Percentiles rank a stretch among this genome's conserved stretches.
These are phyloP conservation scores for Caenorhabditis sinica DNA, from an alignment of 2,888 invertebrate species.

Conservation along the genomic window DNA sequence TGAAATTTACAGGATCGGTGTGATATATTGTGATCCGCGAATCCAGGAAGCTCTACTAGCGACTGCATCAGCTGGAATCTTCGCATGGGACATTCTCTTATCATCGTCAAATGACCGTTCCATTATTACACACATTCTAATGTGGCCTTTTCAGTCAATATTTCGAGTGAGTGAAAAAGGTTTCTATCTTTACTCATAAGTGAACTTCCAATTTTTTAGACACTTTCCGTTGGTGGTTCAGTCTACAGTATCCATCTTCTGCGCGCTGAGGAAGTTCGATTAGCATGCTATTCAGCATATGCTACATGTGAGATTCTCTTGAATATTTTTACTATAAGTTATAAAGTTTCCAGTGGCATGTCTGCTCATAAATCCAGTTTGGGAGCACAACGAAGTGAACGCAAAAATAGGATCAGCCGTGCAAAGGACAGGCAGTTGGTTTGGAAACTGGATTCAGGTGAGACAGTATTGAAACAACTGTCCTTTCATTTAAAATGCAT, in stretches of 20 bases:
- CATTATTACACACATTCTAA: constrained; percentile 75
- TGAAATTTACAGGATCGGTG: constrained; percentile 67
- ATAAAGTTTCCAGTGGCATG: constrained; percentile 66
- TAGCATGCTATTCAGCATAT: constrained; percentile 74
- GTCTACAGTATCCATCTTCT: constrained; percentile 67
- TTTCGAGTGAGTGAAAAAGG: constrained; percentile 74
- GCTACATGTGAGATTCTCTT: constrained; percentile 63
- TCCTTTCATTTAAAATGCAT: constrained; percentile 1
- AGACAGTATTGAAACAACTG: neutral
- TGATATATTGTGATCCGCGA: constrained; percentile 72
- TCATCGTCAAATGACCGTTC: constrained; percentile 76
- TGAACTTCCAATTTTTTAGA: constrained; percentile 45
- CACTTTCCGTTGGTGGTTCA: constrained; percentile 65
- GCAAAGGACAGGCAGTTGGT: constrained; percentile 15
- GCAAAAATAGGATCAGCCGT: constrained; percentile 69
- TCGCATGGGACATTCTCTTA: constrained; percentile 79
- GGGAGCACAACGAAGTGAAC: constrained; percentile 78
- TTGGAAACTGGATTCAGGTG: constrained; percentile 58
- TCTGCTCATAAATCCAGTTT: constrained; percentile 80
- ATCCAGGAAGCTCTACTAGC: constrained; percentile 70
- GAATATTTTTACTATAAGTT: neutral
- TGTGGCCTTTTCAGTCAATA: constrained; percentile 79
- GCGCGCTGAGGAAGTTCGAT: constrained; percentile 52
- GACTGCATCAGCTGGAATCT: constrained; percentile 70
- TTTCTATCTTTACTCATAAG: no score